phyloP scores from a whole-genome alignment of 2,113 vertebrate species.

The Xerus inauris region DNA sequence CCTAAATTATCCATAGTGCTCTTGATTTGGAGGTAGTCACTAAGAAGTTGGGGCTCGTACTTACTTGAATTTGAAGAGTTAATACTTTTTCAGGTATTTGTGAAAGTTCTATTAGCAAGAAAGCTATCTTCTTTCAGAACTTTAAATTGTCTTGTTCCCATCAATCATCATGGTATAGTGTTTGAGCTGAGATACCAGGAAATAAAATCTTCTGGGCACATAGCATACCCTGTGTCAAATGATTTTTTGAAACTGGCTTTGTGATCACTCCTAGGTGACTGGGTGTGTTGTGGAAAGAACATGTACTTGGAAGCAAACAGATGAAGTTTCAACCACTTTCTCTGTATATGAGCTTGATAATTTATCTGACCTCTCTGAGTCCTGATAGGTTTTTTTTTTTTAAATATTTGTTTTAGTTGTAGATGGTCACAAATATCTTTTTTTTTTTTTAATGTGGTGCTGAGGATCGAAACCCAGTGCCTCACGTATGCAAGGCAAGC shows the following conservation, averaged over 20 bases:
- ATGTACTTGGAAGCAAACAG: background rate
- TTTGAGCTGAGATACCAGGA: background rate
- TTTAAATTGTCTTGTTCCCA: background rate
- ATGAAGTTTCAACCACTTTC: background rate
- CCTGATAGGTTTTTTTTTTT: background rate
- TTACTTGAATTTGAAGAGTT: background rate
- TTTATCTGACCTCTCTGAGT: background rate
- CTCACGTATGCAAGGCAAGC: no score
- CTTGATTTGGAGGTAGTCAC: background rate
- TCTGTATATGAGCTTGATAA: background rate
- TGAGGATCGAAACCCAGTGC: no score
- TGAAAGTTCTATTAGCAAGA: background rate
- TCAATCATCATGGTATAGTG: background rate
- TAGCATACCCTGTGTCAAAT: background rate
- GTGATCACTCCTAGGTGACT: background rate
- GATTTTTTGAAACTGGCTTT: background rate
- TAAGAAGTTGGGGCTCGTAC: background rate
- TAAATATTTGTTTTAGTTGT: no score
- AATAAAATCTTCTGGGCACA: background rate
- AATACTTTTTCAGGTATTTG: slow-evolving; percentile 7
- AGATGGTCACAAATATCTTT: no score
- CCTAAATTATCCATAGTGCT: background rate
- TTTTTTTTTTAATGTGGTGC: no score
- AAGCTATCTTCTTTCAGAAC: background rate
- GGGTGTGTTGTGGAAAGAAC: background rate